Conservation (phyloP, 2,797 vertebrate genomes). For the Remorina albescens region DNA sequence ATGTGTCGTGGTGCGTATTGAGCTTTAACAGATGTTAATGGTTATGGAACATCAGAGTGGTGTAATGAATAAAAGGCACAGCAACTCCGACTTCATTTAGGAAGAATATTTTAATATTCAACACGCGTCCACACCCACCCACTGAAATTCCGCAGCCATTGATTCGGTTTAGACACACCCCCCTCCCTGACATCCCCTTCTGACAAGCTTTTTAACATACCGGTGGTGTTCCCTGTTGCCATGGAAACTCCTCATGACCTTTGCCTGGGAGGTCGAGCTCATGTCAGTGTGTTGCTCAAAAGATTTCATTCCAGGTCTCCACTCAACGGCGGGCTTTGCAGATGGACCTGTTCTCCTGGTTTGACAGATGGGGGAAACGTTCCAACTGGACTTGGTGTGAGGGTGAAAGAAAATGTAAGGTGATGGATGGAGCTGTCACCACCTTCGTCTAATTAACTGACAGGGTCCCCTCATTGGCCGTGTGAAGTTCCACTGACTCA, state of each 20-base stretch:
- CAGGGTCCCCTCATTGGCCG: slow-evolving; percentile 61
- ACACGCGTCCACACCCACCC: slow-evolving; percentile 57
- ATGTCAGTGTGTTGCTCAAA: slow-evolving; percentile 68
- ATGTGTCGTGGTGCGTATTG: slow-evolving; percentile 75
- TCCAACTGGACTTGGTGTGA: slow-evolving; percentile 65
- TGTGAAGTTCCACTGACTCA: slow-evolving; percentile 54
- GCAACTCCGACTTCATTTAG: slow-evolving; percentile 64
- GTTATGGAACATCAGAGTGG: slow-evolving; percentile 74
- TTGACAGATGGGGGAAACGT: slow-evolving; percentile 73
- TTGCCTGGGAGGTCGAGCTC: slow-evolving; percentile 73
- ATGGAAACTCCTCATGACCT: slow-evolving; percentile 75
- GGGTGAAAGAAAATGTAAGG: slow-evolving; percentile 64
- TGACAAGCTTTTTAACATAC: slow-evolving; percentile 74
- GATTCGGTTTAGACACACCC: slow-evolving; percentile 53
- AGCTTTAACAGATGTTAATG: slow-evolving; percentile 84
- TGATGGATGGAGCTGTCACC: slow-evolving; percentile 75
- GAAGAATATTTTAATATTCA: slow-evolving; percentile 74
- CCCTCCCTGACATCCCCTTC: slow-evolving; percentile 10
- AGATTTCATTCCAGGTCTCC: slow-evolving; percentile 61
- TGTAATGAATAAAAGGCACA: slow-evolving; percentile 70
- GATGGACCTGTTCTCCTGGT: slow-evolving; percentile 57
- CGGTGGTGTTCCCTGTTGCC: slow-evolving; percentile 74
- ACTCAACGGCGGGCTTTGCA: slow-evolving; percentile 68
- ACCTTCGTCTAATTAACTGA: slow-evolving; percentile 75
- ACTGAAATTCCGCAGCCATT: slow-evolving; percentile 67